phyloP scores from a whole-genome alignment of 2,888 invertebrate genomes.

The Parasteatoda lunata region DNA sequence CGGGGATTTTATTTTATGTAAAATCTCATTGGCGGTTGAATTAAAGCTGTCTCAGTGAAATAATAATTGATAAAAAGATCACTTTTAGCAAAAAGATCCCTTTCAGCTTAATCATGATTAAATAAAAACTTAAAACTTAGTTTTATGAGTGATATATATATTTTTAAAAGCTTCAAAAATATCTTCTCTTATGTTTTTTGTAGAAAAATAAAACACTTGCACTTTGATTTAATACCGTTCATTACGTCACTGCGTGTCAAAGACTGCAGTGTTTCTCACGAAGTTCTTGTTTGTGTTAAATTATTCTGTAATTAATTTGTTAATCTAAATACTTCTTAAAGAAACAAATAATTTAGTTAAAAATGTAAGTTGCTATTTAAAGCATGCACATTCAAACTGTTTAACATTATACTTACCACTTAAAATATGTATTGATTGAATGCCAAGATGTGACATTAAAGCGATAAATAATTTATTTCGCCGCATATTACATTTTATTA shows the following conservation, averaged over 20 bases:
- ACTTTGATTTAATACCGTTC: slow-evolving; percentile 61
- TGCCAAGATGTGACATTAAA: slow-evolving; percentile 5
- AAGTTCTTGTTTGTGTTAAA: slow-evolving; percentile 36
- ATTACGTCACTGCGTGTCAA: slow-evolving; percentile 66
- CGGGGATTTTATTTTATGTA: no score
- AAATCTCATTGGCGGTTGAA: no score
- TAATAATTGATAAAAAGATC: no score
- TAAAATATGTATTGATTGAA: not conserved
- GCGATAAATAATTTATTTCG: not conserved
- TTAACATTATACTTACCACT: not conserved
- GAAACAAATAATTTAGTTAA: slow-evolving; percentile 13
- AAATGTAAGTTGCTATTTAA: slow-evolving; percentile 37
- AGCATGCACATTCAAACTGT: not conserved
- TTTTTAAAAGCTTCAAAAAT: no score
- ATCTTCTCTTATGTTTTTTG: not conserved
- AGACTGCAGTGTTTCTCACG: slow-evolving; percentile 59
- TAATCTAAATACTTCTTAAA: slow-evolving; percentile 1
- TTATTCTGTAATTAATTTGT: slow-evolving; percentile 24
- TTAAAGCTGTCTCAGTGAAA: no score
- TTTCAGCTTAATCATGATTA: no score
- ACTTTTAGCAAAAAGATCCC: no score
- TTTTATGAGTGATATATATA: no score
- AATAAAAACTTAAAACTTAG: no score
- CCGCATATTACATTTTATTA: not conserved
- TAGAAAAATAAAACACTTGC: slow-evolving; percentile 34